Conservation (phyloP, 2,888 invertebrate genomes). For the Pollenia amentaria region DNA sequence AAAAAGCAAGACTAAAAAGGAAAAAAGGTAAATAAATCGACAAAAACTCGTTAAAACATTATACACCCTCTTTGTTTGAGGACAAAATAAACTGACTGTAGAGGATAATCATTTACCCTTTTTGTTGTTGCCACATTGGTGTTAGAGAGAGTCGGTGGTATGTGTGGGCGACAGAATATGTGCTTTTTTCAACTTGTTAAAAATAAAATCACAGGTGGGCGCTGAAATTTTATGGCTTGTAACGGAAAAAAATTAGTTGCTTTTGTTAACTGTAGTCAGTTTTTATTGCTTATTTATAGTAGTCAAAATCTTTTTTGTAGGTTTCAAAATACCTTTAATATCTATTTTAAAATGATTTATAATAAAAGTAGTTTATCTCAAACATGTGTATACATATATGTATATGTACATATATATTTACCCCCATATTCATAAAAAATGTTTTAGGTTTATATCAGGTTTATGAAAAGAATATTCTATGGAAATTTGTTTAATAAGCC, state of each 20-base stretch:
- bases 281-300: not conserved
- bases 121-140: conserved; percentile 1
- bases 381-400: too few species aligned
- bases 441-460: too few species aligned
- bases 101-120: conserved; percentile 53
- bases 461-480: too few species aligned
- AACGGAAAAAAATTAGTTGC: conserved; percentile 22
- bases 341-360: too few species aligned
- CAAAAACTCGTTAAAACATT: conserved; percentile 41
- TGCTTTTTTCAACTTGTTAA: not conserved
- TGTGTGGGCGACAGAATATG: not conserved
- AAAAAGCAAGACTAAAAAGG: not conserved
- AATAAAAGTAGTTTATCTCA: too few species aligned
- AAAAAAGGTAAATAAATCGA: conserved; percentile 10
- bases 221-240: conserved; percentile 48
- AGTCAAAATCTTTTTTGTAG: too few species aligned
- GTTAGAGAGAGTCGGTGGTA: not conserved
- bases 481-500: too few species aligned
- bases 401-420: too few species aligned
- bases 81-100: conserved; percentile 42
- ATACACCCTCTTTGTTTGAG: conserved; percentile 42
- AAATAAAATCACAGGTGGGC: conserved; percentile 14
- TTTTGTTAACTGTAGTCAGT: not conserved
- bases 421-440: too few species aligned
- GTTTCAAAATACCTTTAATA: too few species aligned